Evolutionary conservation across 2,888 invertebrate species (phyloP).

Genomic region (Ischnus inquisitorius): DNA sequence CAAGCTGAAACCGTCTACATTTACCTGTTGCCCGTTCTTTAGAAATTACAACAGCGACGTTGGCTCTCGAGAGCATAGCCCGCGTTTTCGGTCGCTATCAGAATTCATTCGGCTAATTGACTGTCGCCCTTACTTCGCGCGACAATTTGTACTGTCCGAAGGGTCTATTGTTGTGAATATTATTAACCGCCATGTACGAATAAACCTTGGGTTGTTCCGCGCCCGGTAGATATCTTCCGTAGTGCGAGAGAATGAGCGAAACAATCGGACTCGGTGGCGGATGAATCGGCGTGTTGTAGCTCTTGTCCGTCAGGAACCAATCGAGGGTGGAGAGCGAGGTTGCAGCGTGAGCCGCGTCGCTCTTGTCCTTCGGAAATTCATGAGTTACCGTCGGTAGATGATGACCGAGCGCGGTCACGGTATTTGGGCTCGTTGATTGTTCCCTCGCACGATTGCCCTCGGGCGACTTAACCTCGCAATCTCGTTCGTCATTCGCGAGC

Average conservation of each 20-base stretch:
- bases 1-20: no score
- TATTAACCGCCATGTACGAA: constrained; percentile 88
- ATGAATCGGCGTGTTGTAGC: constrained; percentile 87
- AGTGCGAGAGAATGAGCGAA: constrained; percentile 88
- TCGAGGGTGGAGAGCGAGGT: constrained; percentile 75
- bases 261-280: constrained; percentile 88
- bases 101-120: constrained; percentile 23
- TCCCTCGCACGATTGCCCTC: constrained; percentile 41
- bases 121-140: constrained; percentile 61
- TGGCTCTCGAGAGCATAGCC: not conserved
- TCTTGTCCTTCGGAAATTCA: constrained; percentile 39
- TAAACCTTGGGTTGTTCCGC: constrained; percentile 82
- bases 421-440: constrained; percentile 51
- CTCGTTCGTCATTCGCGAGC: constrained; percentile 33
- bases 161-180: constrained; percentile 89
- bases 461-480: constrained; percentile 39
- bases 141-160: constrained; percentile 88
- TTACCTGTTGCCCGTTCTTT: constrained; percentile 2
- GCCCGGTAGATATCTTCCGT: constrained; percentile 87
- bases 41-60: not conserved
- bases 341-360: not conserved
- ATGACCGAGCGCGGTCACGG: constrained; percentile 51
- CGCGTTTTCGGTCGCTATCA: not conserved
- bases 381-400: constrained; percentile 27
- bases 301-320: constrained; percentile 77